Base-by-base conservation (phyloP, 1,140 invertebrate species). In the Formica exsecta region DNA sequence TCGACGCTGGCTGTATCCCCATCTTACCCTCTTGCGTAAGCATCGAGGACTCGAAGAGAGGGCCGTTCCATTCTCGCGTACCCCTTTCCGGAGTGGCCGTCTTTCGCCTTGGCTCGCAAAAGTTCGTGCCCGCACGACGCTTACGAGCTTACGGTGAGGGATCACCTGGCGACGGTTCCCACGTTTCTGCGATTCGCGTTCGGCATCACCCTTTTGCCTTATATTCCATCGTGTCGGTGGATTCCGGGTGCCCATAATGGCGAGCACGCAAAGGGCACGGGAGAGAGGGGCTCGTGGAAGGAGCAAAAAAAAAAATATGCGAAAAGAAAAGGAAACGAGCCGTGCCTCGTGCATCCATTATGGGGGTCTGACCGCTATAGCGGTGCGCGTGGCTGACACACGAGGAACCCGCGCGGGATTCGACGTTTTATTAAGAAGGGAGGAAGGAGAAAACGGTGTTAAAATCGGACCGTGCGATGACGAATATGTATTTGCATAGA, bases 141-240 rank as follows among this genome's bases (percentile, higher is more conserved):
- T 61, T 87, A 71, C 73, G 29, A 54, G 62, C 25, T 77, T 73
- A 75, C 85, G 61, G 32, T 51, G 91, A 92, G 87, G 91, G 92
- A 94, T 95, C 95, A 95, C 95, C 95, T 95, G 95, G 94, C 94
- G 87, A 91, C 89, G 92, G 93, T 95, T 95, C 95, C 95, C 95
- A 95, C 95, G 95, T 95, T 95, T 95, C 94, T 95, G 93, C 93
- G 91, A 94, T 94, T 93, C 93, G 92, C 92, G 92, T 91, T 89
- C 89, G 87, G 87, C 91, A 88, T 93, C 92, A 92, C 91, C 92
- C 92, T 92, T 51, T 94, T 93, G 90, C 92, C 66, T 79, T 86
- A 71, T 75, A 38, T 70, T 77, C 57, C 71, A 38, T 81, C 86
- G 85, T 61, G 85, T 79, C 70, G 90, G 80, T 80, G 79, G 86